phyloP scores from a whole-genome alignment of 92 coral and sea anemone genomes.

The Bergia puertoricense region DNA sequence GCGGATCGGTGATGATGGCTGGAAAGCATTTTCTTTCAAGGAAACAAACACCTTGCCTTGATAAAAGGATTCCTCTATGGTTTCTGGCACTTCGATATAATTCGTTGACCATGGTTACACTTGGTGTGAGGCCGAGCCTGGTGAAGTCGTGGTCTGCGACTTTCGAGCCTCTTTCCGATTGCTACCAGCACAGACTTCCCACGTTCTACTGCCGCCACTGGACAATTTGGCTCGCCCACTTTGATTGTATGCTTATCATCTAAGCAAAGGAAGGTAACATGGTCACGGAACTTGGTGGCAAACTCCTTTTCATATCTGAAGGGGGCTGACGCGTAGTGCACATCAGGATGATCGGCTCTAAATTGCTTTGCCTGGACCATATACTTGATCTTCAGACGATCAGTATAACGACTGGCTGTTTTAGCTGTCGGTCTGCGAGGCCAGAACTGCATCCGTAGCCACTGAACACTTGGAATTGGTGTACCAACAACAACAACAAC shows the following conservation, averaged over 20 bases:
- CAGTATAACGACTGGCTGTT: conserved; percentile 46
- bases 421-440: conserved; percentile 38
- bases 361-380: conserved; percentile 53
- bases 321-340: conserved; percentile 43
- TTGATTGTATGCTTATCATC: conserved; percentile 48
- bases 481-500: too few species aligned
- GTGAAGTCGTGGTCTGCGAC: conserved; percentile 56
- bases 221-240: conserved; percentile 48
- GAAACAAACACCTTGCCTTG: conserved; percentile 32
- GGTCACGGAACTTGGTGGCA: conserved; percentile 22
- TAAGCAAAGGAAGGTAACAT: neutral
- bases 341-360: conserved; percentile 42
- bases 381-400: conserved; percentile 32
- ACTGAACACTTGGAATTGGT: conserved; percentile 49
- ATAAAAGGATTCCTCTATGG: conserved; percentile 36
- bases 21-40: conserved; percentile 44
- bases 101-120: conserved; percentile 39
- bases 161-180: conserved; percentile 29
- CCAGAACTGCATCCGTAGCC: conserved; percentile 53
- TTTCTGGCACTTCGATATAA: conserved; percentile 40
- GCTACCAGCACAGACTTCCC: conserved; percentile 44
- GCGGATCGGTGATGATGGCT: conserved; percentile 31
- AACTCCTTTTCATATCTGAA: conserved; percentile 33
- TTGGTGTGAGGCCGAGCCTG: conserved; percentile 46
- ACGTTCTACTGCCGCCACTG: conserved; percentile 51